These are phyloP conservation scores for Edolisoma coerulescens DNA, from an alignment of 2,113 vertebrate species.

Conservation along the genomic window DNA sequence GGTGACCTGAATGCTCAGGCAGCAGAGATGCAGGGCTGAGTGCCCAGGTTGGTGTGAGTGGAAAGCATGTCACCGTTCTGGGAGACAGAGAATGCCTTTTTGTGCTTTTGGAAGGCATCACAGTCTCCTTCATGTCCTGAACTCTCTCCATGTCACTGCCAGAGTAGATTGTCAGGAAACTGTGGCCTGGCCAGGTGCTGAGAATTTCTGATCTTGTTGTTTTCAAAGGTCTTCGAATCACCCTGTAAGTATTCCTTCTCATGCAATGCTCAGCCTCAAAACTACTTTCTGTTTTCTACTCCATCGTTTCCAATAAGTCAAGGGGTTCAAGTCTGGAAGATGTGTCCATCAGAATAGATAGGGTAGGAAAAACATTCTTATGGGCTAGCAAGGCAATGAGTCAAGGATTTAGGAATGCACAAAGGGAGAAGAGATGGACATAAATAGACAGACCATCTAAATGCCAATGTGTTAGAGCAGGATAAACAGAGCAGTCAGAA, in stretches of 20 bases:
- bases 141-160: background rate
- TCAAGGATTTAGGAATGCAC: background rate
- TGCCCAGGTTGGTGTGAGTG: background rate
- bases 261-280: background rate
- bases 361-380: background rate
- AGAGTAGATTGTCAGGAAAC: background rate
- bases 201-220: background rate
- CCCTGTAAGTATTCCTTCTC: background rate
- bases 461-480: background rate
- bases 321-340: background rate
- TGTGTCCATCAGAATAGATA: background rate
- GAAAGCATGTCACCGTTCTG: background rate
- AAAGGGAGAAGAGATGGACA: background rate
- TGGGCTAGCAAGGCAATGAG: background rate
- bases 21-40: background rate
- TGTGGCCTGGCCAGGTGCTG: background rate
- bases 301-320: background rate
- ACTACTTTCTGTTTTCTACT: background rate
- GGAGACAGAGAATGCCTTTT: background rate
- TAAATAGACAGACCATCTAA: background rate
- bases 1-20: background rate
- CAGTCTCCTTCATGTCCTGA: background rate
- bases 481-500: background rate
- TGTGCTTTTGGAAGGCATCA: background rate
- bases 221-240: background rate